Conservation (phyloP, 2,113 vertebrate genomes). For the Orientallactaga bullata region DNA sequence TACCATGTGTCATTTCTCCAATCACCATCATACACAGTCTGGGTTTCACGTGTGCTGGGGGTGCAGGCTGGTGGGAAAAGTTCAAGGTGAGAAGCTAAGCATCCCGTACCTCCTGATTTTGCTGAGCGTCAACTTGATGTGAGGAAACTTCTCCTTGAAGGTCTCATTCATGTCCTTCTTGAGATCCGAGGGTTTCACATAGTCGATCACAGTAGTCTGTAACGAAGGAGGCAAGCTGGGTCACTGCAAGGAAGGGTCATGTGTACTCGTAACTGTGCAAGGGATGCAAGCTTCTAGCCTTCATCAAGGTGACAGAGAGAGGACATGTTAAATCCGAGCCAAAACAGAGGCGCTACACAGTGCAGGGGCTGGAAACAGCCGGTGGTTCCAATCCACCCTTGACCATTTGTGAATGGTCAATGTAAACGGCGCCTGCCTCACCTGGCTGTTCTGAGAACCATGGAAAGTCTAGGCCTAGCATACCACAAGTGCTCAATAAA, state of each 20-base stretch:
- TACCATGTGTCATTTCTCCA: not conserved
- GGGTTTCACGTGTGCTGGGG: not conserved
- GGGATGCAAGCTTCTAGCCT: not conserved
- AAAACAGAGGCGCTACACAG: not conserved
- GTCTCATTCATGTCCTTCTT: constrained; percentile 99
- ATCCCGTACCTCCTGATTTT: constrained; percentile 95
- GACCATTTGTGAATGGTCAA: not conserved
- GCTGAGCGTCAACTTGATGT: constrained; percentile 97
- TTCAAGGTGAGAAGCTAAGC: fast-evolving
- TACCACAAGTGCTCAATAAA: not conserved
- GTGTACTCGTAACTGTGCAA: fast-evolving
- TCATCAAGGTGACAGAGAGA: fast-evolving
- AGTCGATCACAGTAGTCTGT: constrained; percentile 98
- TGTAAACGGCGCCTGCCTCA: not conserved
- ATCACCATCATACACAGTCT: fast-evolving
- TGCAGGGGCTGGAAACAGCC: not conserved
- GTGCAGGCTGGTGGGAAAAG: not conserved
- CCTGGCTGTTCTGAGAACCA: not conserved
- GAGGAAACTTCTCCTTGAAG: constrained; percentile 99
- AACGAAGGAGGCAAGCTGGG: constrained; percentile 73
- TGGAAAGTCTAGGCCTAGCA: fast-evolving
- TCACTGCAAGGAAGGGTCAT: not conserved
- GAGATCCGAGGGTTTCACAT: constrained; percentile 98
- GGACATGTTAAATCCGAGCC: not conserved
- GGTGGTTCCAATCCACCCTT: not conserved